These are phyloP conservation scores for Mycteria americana DNA, from an alignment of 2,797 vertebrate genomes.

Conservation along the genomic window DNA sequence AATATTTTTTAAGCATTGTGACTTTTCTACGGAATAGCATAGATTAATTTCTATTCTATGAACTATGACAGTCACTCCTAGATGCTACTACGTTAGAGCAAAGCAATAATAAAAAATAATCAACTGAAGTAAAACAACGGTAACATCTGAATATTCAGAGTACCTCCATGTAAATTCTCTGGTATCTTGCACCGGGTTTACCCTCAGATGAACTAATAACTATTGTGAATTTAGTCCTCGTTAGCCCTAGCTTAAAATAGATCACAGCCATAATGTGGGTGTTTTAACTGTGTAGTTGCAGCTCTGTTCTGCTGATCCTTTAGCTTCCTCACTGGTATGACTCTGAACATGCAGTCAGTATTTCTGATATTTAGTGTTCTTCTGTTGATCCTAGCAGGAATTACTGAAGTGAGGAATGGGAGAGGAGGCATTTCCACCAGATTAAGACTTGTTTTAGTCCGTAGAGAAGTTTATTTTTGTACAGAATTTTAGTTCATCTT, in stretches of 20 bases:
- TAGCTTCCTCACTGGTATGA: neutral
- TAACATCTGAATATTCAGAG: neutral
- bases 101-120: neutral
- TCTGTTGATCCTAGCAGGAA: neutral
- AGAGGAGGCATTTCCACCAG: neutral
- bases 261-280: neutral
- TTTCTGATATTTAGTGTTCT: neutral
- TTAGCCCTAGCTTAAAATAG: neutral
- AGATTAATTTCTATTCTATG: neutral
- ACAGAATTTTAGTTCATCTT: neutral
- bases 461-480: neutral
- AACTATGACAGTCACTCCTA: neutral
- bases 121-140: neutral
- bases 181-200: neutral
- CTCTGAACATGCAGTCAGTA: neutral
- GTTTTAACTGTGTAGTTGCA: neutral
- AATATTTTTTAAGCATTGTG: neutral
- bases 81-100: neutral
- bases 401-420: neutral
- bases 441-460: accelerated
- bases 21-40: neutral
- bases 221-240: accelerated
- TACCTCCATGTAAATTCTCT: neutral
- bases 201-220: neutral
- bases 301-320: neutral